Evolutionary conservation across 2,888 invertebrate genomes (phyloP).

Genomic region (Nineta flava): DNA sequence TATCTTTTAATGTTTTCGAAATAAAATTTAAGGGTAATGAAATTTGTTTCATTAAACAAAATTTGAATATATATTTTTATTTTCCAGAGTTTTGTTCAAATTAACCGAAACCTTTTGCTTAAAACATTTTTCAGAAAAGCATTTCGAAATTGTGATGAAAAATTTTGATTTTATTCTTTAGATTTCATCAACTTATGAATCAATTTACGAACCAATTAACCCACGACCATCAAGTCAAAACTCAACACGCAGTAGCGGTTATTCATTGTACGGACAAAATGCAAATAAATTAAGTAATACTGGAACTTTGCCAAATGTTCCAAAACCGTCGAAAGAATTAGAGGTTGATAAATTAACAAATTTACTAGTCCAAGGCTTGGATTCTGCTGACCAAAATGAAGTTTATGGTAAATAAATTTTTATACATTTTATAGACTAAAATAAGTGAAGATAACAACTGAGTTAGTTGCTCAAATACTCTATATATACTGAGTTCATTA

Average conservation of each 20-base stretch:
- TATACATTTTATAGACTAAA: no score
- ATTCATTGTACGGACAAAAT: conserved; percentile 40
- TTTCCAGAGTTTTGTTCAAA: no score
- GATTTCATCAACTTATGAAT: conserved; percentile 62
- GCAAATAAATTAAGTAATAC: conserved; percentile 10
- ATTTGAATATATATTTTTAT: no score
- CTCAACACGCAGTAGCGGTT: conserved; percentile 43
- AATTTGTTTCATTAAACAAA: no score
- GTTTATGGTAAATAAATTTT: conserved; percentile 35
- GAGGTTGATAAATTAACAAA: conserved; percentile 83
- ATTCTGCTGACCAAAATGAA: conserved; percentile 52
- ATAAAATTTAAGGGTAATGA: no score
- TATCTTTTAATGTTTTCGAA: no score
- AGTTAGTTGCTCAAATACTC: no score
- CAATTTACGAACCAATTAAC: conserved; percentile 84
- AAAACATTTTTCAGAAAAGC: no score
- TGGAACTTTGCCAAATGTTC: background rate
- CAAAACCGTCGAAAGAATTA: conserved; percentile 44
- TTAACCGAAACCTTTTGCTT: no score
- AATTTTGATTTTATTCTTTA: conserved; percentile 17
- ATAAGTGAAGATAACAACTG: no score
- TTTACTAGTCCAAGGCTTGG: conserved; percentile 76
- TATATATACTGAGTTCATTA: no score
- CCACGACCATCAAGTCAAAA: conserved; percentile 59
- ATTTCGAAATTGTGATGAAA: no score